A percentile compares a stretch with the other conserved stretches of the same genome.
Conservation (phyloP, 2,888 invertebrate genomes). For the Clivina fossor region DNA sequence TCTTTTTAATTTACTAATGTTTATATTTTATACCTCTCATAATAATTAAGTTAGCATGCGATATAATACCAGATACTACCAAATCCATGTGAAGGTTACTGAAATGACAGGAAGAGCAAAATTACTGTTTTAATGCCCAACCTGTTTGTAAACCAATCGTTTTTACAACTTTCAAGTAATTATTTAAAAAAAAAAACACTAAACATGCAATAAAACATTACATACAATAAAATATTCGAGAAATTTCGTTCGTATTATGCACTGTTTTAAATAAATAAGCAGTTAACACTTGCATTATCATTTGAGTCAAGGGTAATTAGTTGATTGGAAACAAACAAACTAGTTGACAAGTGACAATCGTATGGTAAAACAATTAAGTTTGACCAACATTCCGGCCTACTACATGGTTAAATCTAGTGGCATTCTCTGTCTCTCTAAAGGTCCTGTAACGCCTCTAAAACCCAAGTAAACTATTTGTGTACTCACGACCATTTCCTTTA, state of each 20-base stretch:
- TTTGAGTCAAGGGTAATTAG: constrained; percentile 9
- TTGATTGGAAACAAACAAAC: background rate
- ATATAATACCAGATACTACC: constrained; percentile 4
- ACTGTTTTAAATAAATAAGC: too few relatives aligned
- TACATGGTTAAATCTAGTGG: constrained; percentile 20
- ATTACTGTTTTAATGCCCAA: constrained; percentile 5
- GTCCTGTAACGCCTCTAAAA: constrained; percentile 16
- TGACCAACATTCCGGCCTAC: constrained; percentile 6
- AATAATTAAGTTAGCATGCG: constrained; percentile 5
- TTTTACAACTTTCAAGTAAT: constrained; percentile 16
- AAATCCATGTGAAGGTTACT: constrained; percentile 12
- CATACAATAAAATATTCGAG: too few relatives aligned
- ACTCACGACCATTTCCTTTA: constrained; percentile 28
- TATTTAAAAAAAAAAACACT: background rate
- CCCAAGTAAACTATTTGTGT: constrained; percentile 27
- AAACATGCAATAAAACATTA: background rate
- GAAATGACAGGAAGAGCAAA: constrained; percentile 12
- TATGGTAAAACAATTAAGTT: constrained; percentile 29
- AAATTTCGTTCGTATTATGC: too few relatives aligned
- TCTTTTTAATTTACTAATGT: constrained; percentile 16
- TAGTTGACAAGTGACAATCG: background rate
- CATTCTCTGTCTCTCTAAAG: constrained; percentile 11
- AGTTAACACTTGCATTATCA: too few relatives aligned
- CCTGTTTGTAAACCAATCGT: constrained; percentile 13
- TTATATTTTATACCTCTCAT: constrained; percentile 10